Evolutionary conservation across 2,797 vertebrate genomes (phyloP).

Genomic region (Ctenopoma kingsleyae): DNA sequence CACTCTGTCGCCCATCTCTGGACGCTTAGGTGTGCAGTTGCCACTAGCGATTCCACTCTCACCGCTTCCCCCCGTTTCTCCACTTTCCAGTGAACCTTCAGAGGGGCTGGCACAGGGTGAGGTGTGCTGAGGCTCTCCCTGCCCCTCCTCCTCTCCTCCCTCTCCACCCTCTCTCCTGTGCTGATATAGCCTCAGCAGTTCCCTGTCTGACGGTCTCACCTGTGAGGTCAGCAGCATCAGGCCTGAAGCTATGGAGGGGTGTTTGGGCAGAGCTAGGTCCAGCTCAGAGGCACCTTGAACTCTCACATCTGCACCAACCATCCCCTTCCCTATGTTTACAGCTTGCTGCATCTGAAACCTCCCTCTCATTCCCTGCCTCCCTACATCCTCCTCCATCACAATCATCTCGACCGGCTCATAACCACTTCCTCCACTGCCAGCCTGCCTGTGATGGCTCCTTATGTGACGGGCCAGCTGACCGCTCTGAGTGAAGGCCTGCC

Average conservation of each 20-base stretch:
- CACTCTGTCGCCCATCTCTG: constrained; percentile 68
- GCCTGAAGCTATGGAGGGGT: constrained; percentile 65
- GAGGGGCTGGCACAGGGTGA: constrained; percentile 87
- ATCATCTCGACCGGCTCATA: constrained; percentile 58
- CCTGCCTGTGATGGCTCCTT: constrained; percentile 78
- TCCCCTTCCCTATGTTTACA: constrained; percentile 54
- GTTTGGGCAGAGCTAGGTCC: constrained; percentile 72
- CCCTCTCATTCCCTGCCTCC: constrained; percentile 54
- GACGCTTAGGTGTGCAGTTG: constrained; percentile 86
- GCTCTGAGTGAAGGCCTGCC: constrained; percentile 83
- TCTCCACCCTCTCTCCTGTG: constrained; percentile 56
- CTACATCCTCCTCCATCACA: constrained; percentile 65
- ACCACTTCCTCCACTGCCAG: constrained; percentile 36
- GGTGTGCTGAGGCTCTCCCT: constrained; percentile 77
- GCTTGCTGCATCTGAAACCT: constrained; percentile 65
- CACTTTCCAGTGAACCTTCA: constrained; percentile 86
- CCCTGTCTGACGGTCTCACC: constrained; percentile 61
- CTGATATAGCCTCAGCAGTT: constrained; percentile 78
- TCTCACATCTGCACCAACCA: constrained; percentile 27
- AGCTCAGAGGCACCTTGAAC: constrained; percentile 61
- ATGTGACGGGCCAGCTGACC: constrained; percentile 87
- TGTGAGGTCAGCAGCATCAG: constrained; percentile 77
- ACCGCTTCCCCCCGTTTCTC: constrained; percentile 85
- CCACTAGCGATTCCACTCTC: constrained; percentile 90
- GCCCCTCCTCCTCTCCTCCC: constrained; percentile 74